Base-by-base conservation (phyloP, 2,113 vertebrate species). In the Erinaceus europaeus region DNA sequence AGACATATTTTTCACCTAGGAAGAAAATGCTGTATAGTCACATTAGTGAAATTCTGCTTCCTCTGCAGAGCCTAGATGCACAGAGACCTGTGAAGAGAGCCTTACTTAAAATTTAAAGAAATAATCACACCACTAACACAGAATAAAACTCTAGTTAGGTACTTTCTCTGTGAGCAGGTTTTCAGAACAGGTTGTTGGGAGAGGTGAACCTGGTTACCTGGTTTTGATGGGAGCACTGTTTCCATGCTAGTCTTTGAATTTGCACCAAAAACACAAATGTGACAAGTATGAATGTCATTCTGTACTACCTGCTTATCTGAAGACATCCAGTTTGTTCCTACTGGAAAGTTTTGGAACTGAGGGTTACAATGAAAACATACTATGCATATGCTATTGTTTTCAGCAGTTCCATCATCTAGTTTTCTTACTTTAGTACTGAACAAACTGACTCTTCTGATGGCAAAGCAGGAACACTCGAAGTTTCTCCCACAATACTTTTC, bases 1-100 rank as follows among this genome's bases (percentile, higher is more conserved):
- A 76, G 59, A 72, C 32, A 21, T 53, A 73, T 86, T 92, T 86
- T 34, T 90, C 52, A 34, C 74, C 86, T 89, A n/a, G 38, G 53
- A 62, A 68, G 71, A 55, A 68, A n/a, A 14, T 67, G 85, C 27
- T 68, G 79, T 71, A 61, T 76, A 50, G 48, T 92, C 21, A 44
- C 27, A 57, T 36, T 78, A 61, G 46, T 23, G 44, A 75, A 88
- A 79, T 76, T 77, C 62, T 90, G 17, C 76, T 94, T 91, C 69
- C 67, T 62, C 53, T 75, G 46, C 42, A 65, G 59, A 72, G 4
- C 65, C 44, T 88, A 34, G 77, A 91, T 55, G 93, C 91, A 89
- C 46, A 96, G 82, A 82, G 81, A 38, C 53, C 88, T 96, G 96
- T 95, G 90, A 89, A 92, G 87, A 95, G 88, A 92, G 88, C 84